phyloP scores from a whole-genome alignment of 1,140 invertebrate genomes.

The Rhopalosiphum maidis region DNA sequence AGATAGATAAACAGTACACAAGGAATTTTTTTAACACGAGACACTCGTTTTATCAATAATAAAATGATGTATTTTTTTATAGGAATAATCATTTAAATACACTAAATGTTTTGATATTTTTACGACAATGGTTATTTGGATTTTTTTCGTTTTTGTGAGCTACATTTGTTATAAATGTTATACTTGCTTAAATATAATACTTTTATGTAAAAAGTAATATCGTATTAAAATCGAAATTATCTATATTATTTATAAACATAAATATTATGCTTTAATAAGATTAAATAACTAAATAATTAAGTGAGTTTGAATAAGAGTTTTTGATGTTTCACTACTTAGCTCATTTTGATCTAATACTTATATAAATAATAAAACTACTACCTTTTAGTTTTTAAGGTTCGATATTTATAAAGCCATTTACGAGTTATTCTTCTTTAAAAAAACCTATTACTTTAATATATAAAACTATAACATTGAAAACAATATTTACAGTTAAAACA shows the following conservation, averaged over 20 bases:
- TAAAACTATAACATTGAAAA: neutral
- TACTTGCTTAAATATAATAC: neutral
- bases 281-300: neutral
- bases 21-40: neutral
- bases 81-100: neutral
- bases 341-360: neutral
- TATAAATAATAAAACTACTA: neutral
- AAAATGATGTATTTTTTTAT: neutral
- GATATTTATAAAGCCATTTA: neutral
- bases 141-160: neutral
- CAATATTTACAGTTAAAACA: neutral
- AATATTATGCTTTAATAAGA: neutral
- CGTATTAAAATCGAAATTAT: neutral
- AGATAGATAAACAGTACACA: neutral
- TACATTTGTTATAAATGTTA: neutral
- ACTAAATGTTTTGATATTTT: neutral
- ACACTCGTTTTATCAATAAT: neutral
- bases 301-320: neutral
- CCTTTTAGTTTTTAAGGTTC: neutral
- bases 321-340: neutral
- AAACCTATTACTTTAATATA: neutral
- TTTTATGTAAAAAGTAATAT: neutral
- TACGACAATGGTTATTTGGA: neutral
- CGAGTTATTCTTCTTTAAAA: neutral
- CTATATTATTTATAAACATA: neutral